These are phyloP conservation scores for Lordiphosa fenestrarum DNA, from an alignment of 2,888 invertebrate genomes.

Conservation along the genomic window DNA sequence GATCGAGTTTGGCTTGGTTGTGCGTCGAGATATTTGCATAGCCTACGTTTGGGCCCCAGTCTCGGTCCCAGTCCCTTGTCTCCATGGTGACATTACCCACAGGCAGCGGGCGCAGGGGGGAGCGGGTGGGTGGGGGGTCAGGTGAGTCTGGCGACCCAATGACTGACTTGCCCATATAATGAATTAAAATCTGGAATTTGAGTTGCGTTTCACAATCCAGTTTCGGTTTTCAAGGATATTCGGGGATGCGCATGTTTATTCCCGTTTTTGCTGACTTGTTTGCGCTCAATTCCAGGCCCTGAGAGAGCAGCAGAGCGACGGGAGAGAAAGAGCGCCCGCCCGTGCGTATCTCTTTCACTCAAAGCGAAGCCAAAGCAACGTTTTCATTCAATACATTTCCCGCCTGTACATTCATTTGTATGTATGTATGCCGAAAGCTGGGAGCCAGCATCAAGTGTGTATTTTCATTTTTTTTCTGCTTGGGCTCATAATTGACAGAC, in stretches of 20 bases:
- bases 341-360: conserved; percentile 55
- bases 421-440: conserved; percentile 15
- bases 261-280: conserved; percentile 52
- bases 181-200: conserved; percentile 60
- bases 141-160: conserved; percentile 54
- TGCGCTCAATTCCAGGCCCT: conserved; percentile 59
- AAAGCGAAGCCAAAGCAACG: conserved; percentile 37
- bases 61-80: conserved; percentile 34
- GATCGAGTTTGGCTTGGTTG: conserved; percentile 57
- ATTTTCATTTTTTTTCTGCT: conserved; percentile 32
- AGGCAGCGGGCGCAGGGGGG: conserved; percentile 13
- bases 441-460: conserved; percentile 50
- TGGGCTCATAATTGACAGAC: conserved; percentile 63
- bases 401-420: conserved; percentile 7
- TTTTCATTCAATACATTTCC: conserved; percentile 64
- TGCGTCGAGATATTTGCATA: conserved; percentile 62
- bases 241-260: conserved; percentile 72
- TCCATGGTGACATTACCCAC: conserved; percentile 66
- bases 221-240: conserved; percentile 61
- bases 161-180: conserved; percentile 54
- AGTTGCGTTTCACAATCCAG: conserved; percentile 45
- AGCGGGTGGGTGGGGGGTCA: conserved; percentile 31
- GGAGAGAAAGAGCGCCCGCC: conserved; percentile 17
- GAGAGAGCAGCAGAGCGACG: conserved; percentile 10
- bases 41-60: conserved; percentile 38